Percentiles rank a stretch among this genome's conserved stretches.
phyloP scores from a whole-genome alignment of 2,888 invertebrate species.

The Mactromeris polynyma region DNA sequence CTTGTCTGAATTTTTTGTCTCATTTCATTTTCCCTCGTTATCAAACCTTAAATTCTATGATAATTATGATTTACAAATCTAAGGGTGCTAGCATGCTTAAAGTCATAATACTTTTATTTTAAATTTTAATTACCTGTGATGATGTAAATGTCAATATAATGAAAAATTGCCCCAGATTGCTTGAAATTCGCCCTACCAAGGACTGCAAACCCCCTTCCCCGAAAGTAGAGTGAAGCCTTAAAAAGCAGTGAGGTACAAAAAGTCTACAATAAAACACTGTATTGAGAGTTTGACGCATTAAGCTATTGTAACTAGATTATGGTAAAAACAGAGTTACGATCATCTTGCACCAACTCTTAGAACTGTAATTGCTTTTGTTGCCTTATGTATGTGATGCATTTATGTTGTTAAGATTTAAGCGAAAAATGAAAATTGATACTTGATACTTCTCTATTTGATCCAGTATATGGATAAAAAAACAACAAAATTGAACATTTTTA shows the following conservation, averaged over 20 bases:
- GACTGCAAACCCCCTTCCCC: no score
- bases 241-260: no score
- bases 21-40: not conserved
- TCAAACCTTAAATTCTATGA: not conserved
- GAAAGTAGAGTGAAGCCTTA: no score
- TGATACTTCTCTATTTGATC: not conserved
- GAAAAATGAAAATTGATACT: not conserved
- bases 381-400: not conserved
- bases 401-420: not conserved
- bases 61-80: not conserved
- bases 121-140: not conserved
- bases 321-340: no score
- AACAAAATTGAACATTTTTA: not conserved
- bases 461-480: not conserved
- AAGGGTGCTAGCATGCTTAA: not conserved
- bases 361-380: not conserved
- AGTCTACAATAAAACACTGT: no score
- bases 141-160: not conserved
- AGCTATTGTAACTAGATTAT: no score
- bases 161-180: no score
- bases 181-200: no score
- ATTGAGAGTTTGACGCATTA: no score
- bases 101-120: not conserved
- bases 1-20: not conserved
- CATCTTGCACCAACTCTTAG: no score